Evolutionary conservation across 2,888 invertebrate species (phyloP).

Genomic region (Drosophila dives): DNA sequence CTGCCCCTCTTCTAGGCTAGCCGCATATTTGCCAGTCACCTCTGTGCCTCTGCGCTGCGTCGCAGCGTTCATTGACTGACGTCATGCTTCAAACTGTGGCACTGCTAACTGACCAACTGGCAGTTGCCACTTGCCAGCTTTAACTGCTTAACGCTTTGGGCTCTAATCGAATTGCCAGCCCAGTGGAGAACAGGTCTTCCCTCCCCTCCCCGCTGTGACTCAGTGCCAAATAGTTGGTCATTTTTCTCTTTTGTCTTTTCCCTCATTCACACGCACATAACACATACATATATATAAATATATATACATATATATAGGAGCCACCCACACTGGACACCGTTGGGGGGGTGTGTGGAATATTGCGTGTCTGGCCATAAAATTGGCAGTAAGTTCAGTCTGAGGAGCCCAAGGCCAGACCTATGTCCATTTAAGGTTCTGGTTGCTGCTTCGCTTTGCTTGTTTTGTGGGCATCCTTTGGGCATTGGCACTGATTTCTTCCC

Average conservation of each 20-base stretch:
- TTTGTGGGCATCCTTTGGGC: constrained; percentile 71
- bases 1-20: constrained; percentile 32
- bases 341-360: constrained; percentile 52
- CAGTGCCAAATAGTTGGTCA: constrained; percentile 75
- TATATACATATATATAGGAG: neutral
- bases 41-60: too few species aligned
- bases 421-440: constrained; percentile 58
- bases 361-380: constrained; percentile 79
- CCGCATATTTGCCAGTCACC: constrained; percentile 54
- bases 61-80: constrained; percentile 55
- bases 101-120: constrained; percentile 27
- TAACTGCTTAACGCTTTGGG: constrained; percentile 66
- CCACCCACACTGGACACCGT: constrained; percentile 21
- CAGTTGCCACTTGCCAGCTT: constrained; percentile 38
- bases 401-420: constrained; percentile 58
- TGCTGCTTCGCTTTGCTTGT: constrained; percentile 38
- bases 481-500: constrained; percentile 77
- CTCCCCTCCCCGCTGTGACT: constrained; percentile 55
- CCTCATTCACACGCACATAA: constrained; percentile 55
- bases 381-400: constrained; percentile 39
- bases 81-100: constrained; percentile 51
- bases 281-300: constrained; percentile 28
- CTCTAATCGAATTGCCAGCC: constrained; percentile 69
- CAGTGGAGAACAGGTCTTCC: neutral
- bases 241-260: constrained; percentile 63